A percentile compares a stretch with the other conserved stretches of the same genome.
These are phyloP conservation scores for Penaeus indicus DNA, from an alignment of 1,140 invertebrate genomes.

Conservation along the genomic window DNA sequence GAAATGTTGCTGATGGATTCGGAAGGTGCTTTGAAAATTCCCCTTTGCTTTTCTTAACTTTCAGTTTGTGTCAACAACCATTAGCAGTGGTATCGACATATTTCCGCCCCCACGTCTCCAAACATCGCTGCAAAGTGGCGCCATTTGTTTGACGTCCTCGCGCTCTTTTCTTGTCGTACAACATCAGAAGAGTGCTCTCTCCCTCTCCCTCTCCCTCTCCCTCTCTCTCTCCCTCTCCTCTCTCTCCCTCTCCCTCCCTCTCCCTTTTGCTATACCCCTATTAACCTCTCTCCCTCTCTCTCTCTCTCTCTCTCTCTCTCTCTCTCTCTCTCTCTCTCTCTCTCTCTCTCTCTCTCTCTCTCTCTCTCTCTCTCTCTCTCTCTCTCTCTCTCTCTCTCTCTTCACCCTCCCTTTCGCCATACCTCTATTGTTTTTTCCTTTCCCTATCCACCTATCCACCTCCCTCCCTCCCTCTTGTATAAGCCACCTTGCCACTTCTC, in stretches of 20 bases:
- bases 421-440: background rate
- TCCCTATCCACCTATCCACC: background rate
- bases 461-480: background rate
- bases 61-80: too few relatives aligned
- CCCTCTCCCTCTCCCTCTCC: background rate
- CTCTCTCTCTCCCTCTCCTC: background rate
- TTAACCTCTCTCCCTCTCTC: constrained; percentile 26
- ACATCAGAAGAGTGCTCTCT: background rate
- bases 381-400: background rate
- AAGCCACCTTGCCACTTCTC: background rate
- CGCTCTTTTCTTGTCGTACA: background rate
- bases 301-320: constrained; percentile 37
- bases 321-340: constrained; percentile 16
- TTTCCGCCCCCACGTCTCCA: too few relatives aligned
- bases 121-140: too few relatives aligned
- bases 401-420: background rate
- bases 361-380: background rate
- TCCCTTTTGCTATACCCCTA: background rate
- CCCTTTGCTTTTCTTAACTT: too few relatives aligned
- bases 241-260: background rate
- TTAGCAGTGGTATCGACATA: too few relatives aligned
- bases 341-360: background rate
- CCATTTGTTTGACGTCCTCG: background rate
- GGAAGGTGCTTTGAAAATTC: too few relatives aligned
- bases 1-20: too few relatives aligned